phyloP scores from a whole-genome alignment of 1,140 invertebrate species.

The Pristionchus pacificus region DNA sequence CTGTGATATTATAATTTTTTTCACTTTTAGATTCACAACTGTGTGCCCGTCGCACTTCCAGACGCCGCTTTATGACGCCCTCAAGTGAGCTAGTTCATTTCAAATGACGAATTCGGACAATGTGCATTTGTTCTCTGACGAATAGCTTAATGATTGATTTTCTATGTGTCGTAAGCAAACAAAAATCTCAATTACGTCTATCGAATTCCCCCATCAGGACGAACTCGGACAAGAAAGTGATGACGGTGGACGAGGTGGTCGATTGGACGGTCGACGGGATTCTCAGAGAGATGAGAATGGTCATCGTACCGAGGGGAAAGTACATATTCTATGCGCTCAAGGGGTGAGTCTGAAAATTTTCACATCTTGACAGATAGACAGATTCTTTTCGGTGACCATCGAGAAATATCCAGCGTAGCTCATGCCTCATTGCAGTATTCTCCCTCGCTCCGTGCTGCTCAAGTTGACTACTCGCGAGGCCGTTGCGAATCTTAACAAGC shows the following conservation, averaged over 20 bases:
- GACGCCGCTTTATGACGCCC: no score
- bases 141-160: neutral
- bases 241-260: neutral
- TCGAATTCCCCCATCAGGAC: no score
- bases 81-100: no score
- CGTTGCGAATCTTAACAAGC: no score
- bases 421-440: neutral
- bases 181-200: no score
- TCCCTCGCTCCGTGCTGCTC: neutral
- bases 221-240: neutral
- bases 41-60: neutral
- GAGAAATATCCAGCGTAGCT: no score
- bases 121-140: neutral
- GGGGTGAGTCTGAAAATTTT: neutral
- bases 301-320: neutral
- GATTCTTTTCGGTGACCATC: no score
- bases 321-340: neutral
- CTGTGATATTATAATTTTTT: no score
- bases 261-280: neutral
- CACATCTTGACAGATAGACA: no score
- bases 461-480: no score
- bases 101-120: neutral
- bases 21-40: neutral
- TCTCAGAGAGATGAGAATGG: neutral
- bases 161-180: no score